phyloP scores from a whole-genome alignment of 2,888 invertebrate genomes.

The Aethes cnicana region DNA sequence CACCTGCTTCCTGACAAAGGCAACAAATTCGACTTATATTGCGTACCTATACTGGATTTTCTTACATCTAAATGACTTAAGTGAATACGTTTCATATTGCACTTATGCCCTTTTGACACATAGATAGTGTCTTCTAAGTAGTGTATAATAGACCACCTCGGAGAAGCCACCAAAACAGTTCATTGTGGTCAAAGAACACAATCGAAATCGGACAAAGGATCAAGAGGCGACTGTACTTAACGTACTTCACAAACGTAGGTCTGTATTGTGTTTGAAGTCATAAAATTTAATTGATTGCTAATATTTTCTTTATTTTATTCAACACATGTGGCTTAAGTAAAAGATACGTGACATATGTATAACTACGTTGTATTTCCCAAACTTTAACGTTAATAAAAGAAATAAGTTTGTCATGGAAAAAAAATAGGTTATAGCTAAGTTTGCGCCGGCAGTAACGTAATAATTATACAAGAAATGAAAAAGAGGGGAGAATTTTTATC shows the following conservation, averaged over 20 bases:
- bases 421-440: too few relatives aligned
- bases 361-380: too few relatives aligned
- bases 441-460: too few relatives aligned
- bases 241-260: slow-evolving; percentile 3
- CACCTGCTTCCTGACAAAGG: slow-evolving; percentile 56
- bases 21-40: slow-evolving; percentile 63
- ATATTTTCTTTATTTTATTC: not conserved
- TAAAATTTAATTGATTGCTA: slow-evolving; percentile 18
- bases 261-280: slow-evolving; percentile 3
- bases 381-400: too few relatives aligned
- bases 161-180: slow-evolving; percentile 37
- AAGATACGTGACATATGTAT: too few relatives aligned
- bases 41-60: slow-evolving; percentile 33
- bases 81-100: not conserved
- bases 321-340: too few relatives aligned
- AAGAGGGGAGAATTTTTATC: too few relatives aligned
- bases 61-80: not conserved
- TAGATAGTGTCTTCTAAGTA: slow-evolving; percentile 33
- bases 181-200: slow-evolving; percentile 29
- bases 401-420: too few relatives aligned
- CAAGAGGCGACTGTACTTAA: slow-evolving; percentile 25
- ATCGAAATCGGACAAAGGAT: slow-evolving; percentile 16
- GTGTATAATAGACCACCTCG: slow-evolving; percentile 60
- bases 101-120: slow-evolving; percentile 6
- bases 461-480: too few relatives aligned